Evolutionary conservation across 2,797 vertebrate genomes (phyloP).

Genomic region (Pangasius macronema): DNA sequence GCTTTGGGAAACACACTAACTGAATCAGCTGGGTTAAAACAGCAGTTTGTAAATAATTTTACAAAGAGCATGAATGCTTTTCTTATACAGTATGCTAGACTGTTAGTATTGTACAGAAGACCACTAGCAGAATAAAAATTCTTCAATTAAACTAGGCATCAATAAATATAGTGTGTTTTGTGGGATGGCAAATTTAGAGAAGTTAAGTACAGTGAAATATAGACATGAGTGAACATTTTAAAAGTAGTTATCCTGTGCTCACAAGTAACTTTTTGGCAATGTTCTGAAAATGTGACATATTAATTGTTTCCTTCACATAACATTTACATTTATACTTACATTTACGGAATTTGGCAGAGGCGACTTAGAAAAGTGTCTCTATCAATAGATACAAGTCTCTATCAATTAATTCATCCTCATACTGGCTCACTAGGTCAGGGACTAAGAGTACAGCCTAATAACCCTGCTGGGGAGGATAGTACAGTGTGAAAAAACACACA

Average conservation of each 20-base stretch:
- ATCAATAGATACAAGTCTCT: no score
- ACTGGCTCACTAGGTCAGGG: neutral
- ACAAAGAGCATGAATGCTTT: no score
- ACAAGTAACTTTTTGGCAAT: neutral
- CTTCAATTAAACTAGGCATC: no score
- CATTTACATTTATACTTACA: neutral
- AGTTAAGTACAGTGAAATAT: neutral
- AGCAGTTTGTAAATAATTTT: neutral
- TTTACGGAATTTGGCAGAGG: neutral
- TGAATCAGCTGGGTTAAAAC: neutral
- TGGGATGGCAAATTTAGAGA: neutral
- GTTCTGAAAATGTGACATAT: conserved; percentile 1
- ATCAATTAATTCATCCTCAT: neutral
- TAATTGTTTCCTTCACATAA: neutral
- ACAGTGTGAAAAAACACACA: neutral
- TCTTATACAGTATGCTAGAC: no score
- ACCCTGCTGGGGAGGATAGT: no score
- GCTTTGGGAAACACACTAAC: conserved; percentile 4
- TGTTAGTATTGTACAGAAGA: no score
- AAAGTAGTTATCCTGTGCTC: neutral
- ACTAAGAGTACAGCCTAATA: neutral
- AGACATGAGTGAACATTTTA: neutral
- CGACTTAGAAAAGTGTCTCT: neutral
- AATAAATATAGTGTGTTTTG: no score
- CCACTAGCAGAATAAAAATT: no score